Base-by-base conservation (phyloP, 1,140 invertebrate species). In the Eriosoma lanigerum region DNA sequence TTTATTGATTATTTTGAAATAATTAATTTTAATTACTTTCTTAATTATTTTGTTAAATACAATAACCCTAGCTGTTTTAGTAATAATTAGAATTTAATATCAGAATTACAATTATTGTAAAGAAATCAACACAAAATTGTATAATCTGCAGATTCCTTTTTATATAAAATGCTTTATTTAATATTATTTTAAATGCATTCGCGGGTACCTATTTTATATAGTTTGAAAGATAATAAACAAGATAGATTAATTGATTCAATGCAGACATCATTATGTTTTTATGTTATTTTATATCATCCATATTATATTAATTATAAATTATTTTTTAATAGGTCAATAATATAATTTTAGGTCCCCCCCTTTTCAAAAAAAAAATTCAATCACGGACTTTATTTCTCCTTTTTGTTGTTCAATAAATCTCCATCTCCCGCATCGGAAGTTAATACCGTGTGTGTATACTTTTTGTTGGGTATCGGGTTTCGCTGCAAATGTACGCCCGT, bases 381-480 rank as follows among this genome's bases (percentile, higher is more conserved):
- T 44, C 50, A 32, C 13, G 21, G 60, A 60, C 73, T 60, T 78
- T 60, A 60, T 58, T 38, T 38, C 8, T 62, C n/a, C 12, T 66
- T 21, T 21, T 78, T 78, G 73, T 78, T 60, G 32, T 60, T 32
- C 56, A 78, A 78, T 78, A 78, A 78, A 78, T 60, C n/a, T 60
- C 32, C 54, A 60, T 60, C 52, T 78, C 73, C 73, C 73, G 73
- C 73, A 78, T 78, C 54, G 52, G 73, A 78, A 78, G 73, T 78
- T 78, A 78, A 78, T 78, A 38, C 32, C 32, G 8, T 38, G 32
- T 38, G 8, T 38, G 8, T 38, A 38, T 38, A 78, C 73, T 60
- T 78, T 78, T 78, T 78, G 73, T 78, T 29, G 38, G 38, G 15
- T 78, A 78, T 78, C 73, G 73, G 73, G 73, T 78, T 78, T 60